A percentile compares a stretch with the other conserved stretches of the same genome.
Conservation (phyloP, 2,113 vertebrate genomes). For the Guaruba guarouba region DNA sequence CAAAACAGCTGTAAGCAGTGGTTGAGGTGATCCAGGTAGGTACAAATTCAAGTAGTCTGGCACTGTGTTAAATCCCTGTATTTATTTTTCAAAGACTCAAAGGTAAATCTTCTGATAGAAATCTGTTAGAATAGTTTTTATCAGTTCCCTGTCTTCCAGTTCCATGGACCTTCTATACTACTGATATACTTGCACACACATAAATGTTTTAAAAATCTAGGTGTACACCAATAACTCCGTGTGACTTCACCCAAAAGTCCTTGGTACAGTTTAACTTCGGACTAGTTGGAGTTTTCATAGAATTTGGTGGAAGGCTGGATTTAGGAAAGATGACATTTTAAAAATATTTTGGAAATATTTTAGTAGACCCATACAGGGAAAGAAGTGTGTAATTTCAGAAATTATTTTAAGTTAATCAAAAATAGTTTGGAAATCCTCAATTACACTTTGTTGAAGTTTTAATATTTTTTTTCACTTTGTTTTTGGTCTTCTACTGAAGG, state of each 20-base stretch:
- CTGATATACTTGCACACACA: neutral
- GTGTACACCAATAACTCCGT: neutral
- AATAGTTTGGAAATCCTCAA: neutral
- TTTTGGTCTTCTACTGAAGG: neutral
- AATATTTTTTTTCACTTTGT: neutral
- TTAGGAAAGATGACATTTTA: neutral
- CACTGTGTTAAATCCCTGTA: constrained; percentile 6
- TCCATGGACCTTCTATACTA: neutral
- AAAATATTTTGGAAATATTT: neutral
- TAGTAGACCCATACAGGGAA: neutral
- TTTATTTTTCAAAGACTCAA: constrained; percentile 5
- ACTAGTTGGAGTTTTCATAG: neutral
- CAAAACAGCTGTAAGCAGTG: constrained; percentile 34
- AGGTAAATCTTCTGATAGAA: constrained; percentile 2
- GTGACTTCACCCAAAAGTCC: neutral
- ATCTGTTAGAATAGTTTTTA: neutral
- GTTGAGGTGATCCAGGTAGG: constrained; percentile 15
- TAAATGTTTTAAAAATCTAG: neutral
- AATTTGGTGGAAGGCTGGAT: neutral
- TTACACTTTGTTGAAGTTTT: neutral
- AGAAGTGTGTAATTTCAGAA: neutral
- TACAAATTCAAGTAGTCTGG: constrained; percentile 36
- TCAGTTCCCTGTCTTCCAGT: neutral
- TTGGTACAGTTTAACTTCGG: neutral
- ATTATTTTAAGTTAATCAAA: neutral